These are phyloP conservation scores for Rhodinocichla rosea DNA, from an alignment of 2,113 vertebrate genomes.

Conservation along the genomic window DNA sequence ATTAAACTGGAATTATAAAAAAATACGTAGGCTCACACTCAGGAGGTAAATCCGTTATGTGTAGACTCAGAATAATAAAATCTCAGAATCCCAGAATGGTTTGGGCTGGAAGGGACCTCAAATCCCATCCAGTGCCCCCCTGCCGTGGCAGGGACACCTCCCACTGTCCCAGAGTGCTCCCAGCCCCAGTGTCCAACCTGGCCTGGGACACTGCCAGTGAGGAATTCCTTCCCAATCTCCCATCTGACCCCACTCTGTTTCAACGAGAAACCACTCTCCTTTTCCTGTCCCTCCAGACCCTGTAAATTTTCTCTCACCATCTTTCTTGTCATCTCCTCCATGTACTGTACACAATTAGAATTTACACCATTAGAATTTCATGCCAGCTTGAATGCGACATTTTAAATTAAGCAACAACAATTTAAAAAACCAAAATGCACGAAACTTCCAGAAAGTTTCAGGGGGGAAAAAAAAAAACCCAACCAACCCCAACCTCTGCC, in stretches of 20 bases:
- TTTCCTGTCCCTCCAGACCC: background rate
- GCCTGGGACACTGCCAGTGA: background rate
- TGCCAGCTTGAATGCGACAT: background rate
- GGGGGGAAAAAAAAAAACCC: background rate
- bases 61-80: background rate
- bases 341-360: background rate
- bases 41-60: background rate
- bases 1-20: background rate
- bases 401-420: background rate
- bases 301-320: background rate
- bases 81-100: background rate
- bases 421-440: accelerated
- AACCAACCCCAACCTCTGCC: accelerated
- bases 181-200: background rate
- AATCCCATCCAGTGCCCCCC: accelerated
- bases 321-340: accelerated
- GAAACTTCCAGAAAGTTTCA: slow-evolving; percentile 29
- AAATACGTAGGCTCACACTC: background rate
- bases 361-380: background rate
- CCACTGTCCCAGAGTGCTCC: background rate
- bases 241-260: background rate
- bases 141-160: background rate
- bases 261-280: background rate
- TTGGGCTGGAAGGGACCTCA: background rate
- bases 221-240: background rate